phyloP scores from a whole-genome alignment of 2,113 vertebrate genomes.

The Hydrolagus affinis region DNA sequence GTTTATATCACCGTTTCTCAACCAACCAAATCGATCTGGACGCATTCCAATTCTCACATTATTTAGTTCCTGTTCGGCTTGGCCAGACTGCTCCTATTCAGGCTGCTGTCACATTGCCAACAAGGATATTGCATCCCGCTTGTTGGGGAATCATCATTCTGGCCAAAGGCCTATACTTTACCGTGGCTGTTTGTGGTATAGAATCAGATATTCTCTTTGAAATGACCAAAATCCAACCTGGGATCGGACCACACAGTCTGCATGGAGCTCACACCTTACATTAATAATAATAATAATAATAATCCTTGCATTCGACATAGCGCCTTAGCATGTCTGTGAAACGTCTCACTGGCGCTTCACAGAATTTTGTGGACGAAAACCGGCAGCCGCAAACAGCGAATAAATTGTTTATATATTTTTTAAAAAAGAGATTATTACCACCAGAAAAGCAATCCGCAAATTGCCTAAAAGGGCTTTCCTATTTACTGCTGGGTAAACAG shows the following conservation, averaged over 20 bases:
- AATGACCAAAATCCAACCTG: background rate
- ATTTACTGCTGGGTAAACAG: too few relatives aligned
- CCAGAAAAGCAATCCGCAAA: too few relatives aligned
- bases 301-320: background rate
- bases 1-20: background rate
- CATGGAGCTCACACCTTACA: too few relatives aligned
- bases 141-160: slow-evolving; percentile 18
- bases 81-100: background rate
- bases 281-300: too few relatives aligned
- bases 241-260: background rate
- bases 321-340: background rate
- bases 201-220: background rate
- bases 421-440: too few relatives aligned
- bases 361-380: background rate
- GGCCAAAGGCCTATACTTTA: background rate
- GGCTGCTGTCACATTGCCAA: slow-evolving; percentile 14
- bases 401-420: too few relatives aligned
- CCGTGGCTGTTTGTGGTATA: background rate
- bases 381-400: background rate
- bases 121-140: slow-evolving; percentile 28
- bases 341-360: too few relatives aligned
- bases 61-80: slow-evolving; percentile 29
- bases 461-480: too few relatives aligned
- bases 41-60: slow-evolving; percentile 12
- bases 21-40: background rate